These are phyloP conservation scores for Theonella swinhoei DNA, from an alignment of 37 sponge, comb jelly and placozoan genomes.

Conservation along the genomic window DNA sequence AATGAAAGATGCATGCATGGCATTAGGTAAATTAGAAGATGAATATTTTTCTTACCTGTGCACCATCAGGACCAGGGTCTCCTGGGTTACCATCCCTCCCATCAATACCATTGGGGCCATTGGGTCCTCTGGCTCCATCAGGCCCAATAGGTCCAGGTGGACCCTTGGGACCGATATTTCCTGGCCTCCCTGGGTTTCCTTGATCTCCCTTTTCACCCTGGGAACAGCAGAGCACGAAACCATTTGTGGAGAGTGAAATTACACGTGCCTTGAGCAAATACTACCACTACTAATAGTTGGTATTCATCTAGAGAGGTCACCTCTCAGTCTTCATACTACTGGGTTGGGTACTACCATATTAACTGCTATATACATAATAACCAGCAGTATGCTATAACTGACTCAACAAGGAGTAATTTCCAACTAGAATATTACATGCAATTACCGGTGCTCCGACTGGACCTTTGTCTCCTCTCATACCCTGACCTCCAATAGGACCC, in stretches of 20 bases:
- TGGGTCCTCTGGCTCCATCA: conserved; percentile 44
- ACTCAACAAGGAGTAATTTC: too few relatives aligned
- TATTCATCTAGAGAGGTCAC: too few relatives aligned
- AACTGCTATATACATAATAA: too few relatives aligned
- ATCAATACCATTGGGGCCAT: conserved; percentile 53
- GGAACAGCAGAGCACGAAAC: background rate
- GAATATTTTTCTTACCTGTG: conserved; percentile 15
- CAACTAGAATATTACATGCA: too few relatives aligned
- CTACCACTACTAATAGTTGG: too few relatives aligned
- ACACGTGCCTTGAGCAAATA: too few relatives aligned
- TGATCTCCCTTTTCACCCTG: conserved; percentile 67
- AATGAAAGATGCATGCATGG: too few relatives aligned
- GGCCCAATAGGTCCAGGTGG: conserved; percentile 47
- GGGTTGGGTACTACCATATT: too few relatives aligned
- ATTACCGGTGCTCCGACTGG: conserved; percentile 50
- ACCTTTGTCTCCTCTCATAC: conserved; percentile 54
- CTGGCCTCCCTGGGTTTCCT: conserved; percentile 47
- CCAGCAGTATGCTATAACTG: too few relatives aligned
- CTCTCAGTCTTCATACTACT: too few relatives aligned
- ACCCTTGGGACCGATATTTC: conserved; percentile 61
- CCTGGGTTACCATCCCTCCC: conserved; percentile 74
- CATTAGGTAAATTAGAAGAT: background rate
- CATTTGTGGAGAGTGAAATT: too few relatives aligned
- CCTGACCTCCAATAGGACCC: conserved; percentile 37
- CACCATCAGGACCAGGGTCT: conserved; percentile 50